Evolutionary conservation across 2,113 vertebrate species (phyloP), one percentile per base, ranked within the genome.

Genomic region (Pterocles gutturalis): DNA sequence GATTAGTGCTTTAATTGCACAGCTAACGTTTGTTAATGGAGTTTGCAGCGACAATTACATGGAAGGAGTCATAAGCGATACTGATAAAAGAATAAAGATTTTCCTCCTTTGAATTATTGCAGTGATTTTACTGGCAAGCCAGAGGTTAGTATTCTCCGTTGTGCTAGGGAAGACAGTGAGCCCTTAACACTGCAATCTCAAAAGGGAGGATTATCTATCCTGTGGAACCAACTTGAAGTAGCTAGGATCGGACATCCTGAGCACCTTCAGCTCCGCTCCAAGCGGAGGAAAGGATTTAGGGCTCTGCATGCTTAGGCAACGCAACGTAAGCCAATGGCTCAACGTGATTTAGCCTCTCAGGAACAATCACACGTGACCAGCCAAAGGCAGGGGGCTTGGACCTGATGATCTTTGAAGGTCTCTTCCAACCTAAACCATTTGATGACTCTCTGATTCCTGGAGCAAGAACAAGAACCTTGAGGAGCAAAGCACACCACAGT

Each of bases 1-100:
- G 84, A 94, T 93, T 78, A 92, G 57, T 38, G 83, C 9, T 87
- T 73, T 90, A 92, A 97, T 53, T 93, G 90, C 55, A 65, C 2
- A 17, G 91, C 60, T 66, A 70, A 67, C 26, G 4, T 75, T 85
- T 80, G 88, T 69, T 87, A 76, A 93, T 2, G 14, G 62, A 90
- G 82, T 64, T 58, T 84, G 60, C 34, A 71, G 73, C 71, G 80
- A 57, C 28, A 48, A 84, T 69, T 82, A 67, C 20, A 36, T 0
- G 1, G 61, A 8, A 87, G 24, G 34, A 82, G 46, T 34, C 77
- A 57, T 26, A 87, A 72, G 1, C 29, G 65, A 53, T 58, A 41
- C 45, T 21, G 34, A 62, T 17, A 22, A 87, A 61, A 48, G 11
- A 41, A 64, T 38, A 77, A 83, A 34, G 3, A 45, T 45, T 70